A percentile compares a stretch with the other conserved stretches of the same genome.
These are phyloP conservation scores for Morphnarchus princeps DNA, from an alignment of 2,113 vertebrate species.

Conservation along the genomic window DNA sequence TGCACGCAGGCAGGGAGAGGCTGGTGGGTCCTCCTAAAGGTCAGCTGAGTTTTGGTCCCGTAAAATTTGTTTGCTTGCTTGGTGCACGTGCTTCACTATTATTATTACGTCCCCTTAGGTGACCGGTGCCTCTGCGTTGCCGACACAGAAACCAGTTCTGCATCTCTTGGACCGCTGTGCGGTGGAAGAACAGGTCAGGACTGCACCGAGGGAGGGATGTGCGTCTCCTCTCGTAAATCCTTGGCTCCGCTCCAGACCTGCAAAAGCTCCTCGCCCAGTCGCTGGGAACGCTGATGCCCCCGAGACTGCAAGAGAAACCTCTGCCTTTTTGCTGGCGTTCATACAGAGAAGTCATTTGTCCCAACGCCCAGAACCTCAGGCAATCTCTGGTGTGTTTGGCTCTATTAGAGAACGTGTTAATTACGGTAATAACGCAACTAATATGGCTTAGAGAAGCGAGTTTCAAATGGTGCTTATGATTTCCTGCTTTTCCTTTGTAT, in stretches of 20 bases:
- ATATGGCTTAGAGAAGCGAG: slow-evolving; percentile 27
- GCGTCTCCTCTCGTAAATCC: not conserved
- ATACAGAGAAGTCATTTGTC: not conserved
- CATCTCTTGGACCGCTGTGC: not conserved
- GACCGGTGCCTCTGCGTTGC: not conserved
- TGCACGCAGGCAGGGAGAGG: rapidly evolving
- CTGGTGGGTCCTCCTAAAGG: not conserved
- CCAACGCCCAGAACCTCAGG: slow-evolving; percentile 9
- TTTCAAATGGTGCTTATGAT: slow-evolving; percentile 1
- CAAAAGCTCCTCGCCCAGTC: not conserved
- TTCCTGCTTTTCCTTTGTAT: slow-evolving; percentile 21
- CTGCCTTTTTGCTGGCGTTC: not conserved
- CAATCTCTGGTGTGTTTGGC: slow-evolving; percentile 10
- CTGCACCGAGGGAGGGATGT: not conserved
- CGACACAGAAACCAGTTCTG: not conserved
- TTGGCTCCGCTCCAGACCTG: slow-evolving; percentile 1
- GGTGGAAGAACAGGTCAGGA: not conserved
- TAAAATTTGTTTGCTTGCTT: not conserved
- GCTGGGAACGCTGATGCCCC: not conserved
- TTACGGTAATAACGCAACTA: slow-evolving; percentile 38
- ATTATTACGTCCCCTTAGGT: not conserved
- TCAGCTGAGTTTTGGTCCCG: not conserved
- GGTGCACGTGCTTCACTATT: not conserved
- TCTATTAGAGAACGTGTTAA: slow-evolving; percentile 21
- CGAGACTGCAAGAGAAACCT: not conserved